phyloP scores from a whole-genome alignment of 2,888 invertebrate genomes.

The Agonopterix subpropinquella region DNA sequence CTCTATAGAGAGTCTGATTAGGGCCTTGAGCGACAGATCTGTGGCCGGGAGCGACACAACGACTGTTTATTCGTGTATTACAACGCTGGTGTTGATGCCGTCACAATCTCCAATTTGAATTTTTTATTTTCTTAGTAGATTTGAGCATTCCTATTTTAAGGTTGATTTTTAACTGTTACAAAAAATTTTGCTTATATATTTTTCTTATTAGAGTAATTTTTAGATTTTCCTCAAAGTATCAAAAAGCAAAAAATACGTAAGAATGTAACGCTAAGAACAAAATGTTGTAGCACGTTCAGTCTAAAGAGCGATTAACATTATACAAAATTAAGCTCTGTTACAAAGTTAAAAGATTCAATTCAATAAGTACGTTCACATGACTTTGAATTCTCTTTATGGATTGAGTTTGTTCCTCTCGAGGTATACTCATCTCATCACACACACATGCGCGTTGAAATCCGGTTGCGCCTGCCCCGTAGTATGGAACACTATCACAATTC shows the following conservation, averaged over 20 bases:
- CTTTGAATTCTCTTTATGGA: constrained; percentile 27
- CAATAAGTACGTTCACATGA: constrained; percentile 5
- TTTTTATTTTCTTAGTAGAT: no score
- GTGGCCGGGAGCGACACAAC: constrained; percentile 29
- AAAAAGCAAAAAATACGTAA: no score
- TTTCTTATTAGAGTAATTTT: no score
- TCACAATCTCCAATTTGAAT: no score
- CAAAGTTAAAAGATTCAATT: background rate
- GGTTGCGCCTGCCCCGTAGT: constrained; percentile 38
- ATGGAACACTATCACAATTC: constrained; percentile 43
- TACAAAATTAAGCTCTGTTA: no score
- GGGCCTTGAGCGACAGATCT: constrained; percentile 54
- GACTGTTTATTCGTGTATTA: constrained; percentile 34
- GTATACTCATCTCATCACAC: constrained; percentile 20
- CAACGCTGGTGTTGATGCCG: constrained; percentile 27
- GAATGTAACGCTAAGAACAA: no score
- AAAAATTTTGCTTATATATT: no score
- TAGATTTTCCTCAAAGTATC: no score
- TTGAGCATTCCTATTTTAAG: no score
- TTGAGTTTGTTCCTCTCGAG: constrained; percentile 23
- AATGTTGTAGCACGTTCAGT: no score
- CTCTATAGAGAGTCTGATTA: constrained; percentile 47
- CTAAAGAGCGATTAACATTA: no score
- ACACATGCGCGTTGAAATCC: constrained; percentile 35
- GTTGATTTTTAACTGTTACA: no score